Conservation (phyloP, 2,113 vertebrate genomes). For the Atherinomorus stipes region DNA sequence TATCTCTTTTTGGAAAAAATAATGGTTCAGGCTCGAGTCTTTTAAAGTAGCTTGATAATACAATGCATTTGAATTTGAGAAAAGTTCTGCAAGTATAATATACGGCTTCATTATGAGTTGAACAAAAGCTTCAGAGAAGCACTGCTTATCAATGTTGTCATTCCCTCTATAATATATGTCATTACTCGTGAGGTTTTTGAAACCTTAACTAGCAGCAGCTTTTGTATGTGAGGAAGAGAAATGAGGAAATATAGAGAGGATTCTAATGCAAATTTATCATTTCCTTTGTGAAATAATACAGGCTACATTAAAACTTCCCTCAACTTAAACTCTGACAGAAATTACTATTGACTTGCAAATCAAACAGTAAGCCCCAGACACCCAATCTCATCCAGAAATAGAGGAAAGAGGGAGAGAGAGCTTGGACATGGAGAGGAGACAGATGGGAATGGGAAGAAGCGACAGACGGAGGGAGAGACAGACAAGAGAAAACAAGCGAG, state of each 20-base stretch:
- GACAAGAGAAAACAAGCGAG: constrained; percentile 25
- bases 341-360: constrained; percentile 78
- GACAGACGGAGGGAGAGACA: constrained; percentile 63
- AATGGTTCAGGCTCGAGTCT: neutral
- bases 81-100: constrained; percentile 13
- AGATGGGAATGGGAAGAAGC: constrained; percentile 62
- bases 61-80: constrained; percentile 16
- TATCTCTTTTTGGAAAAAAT: neutral
- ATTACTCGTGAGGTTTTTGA: constrained; percentile 21
- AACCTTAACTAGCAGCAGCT: constrained; percentile 19
- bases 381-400: constrained; percentile 58
- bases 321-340: constrained; percentile 68
- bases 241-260: constrained; percentile 37
- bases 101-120: neutral
- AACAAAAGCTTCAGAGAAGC: constrained; percentile 1
- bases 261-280: constrained; percentile 67
- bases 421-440: constrained; percentile 54
- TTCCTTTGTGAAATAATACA: constrained; percentile 61
- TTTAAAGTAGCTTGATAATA: constrained; percentile 13
- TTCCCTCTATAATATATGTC: constrained; percentile 27
- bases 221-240: constrained; percentile 33
- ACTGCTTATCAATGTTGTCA: constrained; percentile 15
- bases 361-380: constrained; percentile 65
- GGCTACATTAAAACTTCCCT: constrained; percentile 69
- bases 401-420: constrained; percentile 26